A percentile compares a stretch with the other conserved stretches of the same genome.
These are phyloP conservation scores for Himalopsyche phryganea DNA, from an alignment of 1,140 invertebrate genomes.

Conservation along the genomic window DNA sequence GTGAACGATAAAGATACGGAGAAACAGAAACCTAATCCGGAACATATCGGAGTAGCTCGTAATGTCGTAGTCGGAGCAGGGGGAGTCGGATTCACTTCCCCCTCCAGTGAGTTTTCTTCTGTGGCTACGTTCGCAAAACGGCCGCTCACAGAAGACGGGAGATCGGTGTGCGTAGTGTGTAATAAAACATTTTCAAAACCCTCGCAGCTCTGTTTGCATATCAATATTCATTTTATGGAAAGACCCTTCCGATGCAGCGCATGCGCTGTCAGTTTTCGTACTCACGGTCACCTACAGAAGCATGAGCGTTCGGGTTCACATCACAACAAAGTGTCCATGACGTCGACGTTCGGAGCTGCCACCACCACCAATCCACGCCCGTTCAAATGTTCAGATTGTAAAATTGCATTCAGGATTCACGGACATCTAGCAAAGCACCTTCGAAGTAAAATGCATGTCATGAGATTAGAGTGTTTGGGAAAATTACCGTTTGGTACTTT, in stretches of 20 bases:
- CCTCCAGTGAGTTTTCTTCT: conserved; percentile 47
- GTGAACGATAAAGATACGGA: conserved; percentile 21
- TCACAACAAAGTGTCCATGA: conserved; percentile 88
- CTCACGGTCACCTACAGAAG: conserved; percentile 88
- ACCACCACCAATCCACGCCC: conserved; percentile 87
- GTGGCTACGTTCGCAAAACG: conserved; percentile 45
- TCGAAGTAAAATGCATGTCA: conserved; percentile 94
- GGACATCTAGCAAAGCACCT: conserved; percentile 95
- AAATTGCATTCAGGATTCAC: conserved; percentile 93
- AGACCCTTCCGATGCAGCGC: conserved; percentile 86
- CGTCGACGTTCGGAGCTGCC: conserved; percentile 77
- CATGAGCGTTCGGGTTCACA: conserved; percentile 87
- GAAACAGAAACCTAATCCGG: conserved; percentile 23
- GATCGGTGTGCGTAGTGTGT: conserved; percentile 83
- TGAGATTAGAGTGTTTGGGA: conserved; percentile 86
- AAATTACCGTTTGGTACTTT: conserved; percentile 95
- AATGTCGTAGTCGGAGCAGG: conserved; percentile 52
- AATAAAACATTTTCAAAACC: conserved; percentile 87
- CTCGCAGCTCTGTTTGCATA: conserved; percentile 84
- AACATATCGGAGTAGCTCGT: conserved; percentile 42
- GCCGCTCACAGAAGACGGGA: conserved; percentile 68
- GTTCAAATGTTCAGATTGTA: conserved; percentile 93
- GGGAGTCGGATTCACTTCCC: conserved; percentile 45
- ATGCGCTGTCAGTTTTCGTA: conserved; percentile 87
- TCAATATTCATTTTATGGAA: conserved; percentile 96